phyloP scores from a whole-genome alignment of 2,797 vertebrate genomes.

The Cyprinella venusta region DNA sequence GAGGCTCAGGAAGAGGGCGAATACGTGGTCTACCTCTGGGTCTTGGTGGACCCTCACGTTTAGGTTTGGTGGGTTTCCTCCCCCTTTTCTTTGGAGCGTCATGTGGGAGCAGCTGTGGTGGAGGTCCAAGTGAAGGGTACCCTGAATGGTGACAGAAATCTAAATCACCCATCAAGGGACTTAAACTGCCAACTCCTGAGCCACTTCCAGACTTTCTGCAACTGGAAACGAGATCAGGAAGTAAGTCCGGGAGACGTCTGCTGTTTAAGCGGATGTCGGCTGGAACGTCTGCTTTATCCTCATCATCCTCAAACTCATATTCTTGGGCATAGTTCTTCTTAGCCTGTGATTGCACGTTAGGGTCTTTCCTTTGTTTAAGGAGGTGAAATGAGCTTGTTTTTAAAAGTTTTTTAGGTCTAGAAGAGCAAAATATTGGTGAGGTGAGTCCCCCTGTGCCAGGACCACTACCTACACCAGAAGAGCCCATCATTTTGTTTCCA shows the following conservation, averaged over 20 bases:
- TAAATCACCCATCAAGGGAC: constrained; percentile 85
- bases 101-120: constrained; percentile 71
- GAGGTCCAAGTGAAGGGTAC: constrained; percentile 72
- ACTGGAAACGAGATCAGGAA: constrained; percentile 91
- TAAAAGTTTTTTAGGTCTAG: constrained; percentile 91
- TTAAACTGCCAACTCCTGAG: constrained; percentile 75
- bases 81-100: constrained; percentile 87
- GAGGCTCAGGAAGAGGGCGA: constrained; percentile 82
- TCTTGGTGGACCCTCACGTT: constrained; percentile 88
- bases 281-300: constrained; percentile 88
- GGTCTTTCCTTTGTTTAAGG: constrained; percentile 85
- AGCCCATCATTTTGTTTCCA: constrained; percentile 74
- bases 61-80: constrained; percentile 91
- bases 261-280: constrained; percentile 92
- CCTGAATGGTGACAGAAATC: constrained; percentile 82
- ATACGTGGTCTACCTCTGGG: constrained; percentile 89
- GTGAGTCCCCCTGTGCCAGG: constrained; percentile 74
- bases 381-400: constrained; percentile 92
- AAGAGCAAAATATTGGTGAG: constrained; percentile 88
- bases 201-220: constrained; percentile 78
- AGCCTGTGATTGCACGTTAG: constrained; percentile 69
- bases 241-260: constrained; percentile 80
- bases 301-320: constrained; percentile 91
- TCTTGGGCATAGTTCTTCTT: constrained; percentile 92
- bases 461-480: constrained; percentile 64